Conservation (phyloP, 1,140 invertebrate species). For the Leptinotarsa defecta region DNA sequence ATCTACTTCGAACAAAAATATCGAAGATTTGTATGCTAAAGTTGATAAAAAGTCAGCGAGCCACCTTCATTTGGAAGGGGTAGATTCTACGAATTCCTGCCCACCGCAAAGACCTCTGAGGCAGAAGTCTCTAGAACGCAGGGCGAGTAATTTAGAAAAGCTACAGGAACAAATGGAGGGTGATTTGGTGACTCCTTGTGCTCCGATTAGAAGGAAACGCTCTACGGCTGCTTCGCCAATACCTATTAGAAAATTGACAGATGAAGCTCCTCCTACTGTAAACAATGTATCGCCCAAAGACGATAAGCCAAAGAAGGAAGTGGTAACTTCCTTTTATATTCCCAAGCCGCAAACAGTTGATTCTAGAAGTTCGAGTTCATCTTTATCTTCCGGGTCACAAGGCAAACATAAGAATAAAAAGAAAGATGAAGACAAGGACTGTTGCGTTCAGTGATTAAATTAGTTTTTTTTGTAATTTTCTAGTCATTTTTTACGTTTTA, state of each 20-base stretch:
- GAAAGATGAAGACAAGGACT: constrained; percentile 48
- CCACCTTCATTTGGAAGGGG: background rate
- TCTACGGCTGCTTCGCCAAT: background rate
- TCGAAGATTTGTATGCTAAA: constrained; percentile 40
- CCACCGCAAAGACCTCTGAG: constrained; percentile 17
- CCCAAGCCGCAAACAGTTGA: constrained; percentile 37
- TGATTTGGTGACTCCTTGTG: background rate
- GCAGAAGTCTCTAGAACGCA: constrained; percentile 7
- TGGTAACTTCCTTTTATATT: constrained; percentile 36
- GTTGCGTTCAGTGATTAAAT: constrained; percentile 45
- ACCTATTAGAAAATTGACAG: constrained; percentile 17
- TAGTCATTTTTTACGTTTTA: constrained; percentile 37
- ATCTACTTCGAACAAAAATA: background rate
- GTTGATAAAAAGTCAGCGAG: constrained; percentile 32
- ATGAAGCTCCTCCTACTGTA: constrained; percentile 13
- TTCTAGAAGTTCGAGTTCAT: background rate
- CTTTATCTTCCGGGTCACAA: constrained; percentile 1
- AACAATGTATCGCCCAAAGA: background rate
- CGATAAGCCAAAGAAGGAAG: constrained; percentile 36
- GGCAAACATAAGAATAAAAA: constrained; percentile 19
- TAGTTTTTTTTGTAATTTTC: constrained; percentile 28
- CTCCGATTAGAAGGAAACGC: constrained; percentile 2
- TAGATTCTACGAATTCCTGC: background rate
- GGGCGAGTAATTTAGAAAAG: constrained; percentile 6
- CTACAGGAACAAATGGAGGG: background rate